Evolutionary conservation across 2,888 invertebrate species (phyloP).

Genomic region (Eupithecia tripunctaria): DNA sequence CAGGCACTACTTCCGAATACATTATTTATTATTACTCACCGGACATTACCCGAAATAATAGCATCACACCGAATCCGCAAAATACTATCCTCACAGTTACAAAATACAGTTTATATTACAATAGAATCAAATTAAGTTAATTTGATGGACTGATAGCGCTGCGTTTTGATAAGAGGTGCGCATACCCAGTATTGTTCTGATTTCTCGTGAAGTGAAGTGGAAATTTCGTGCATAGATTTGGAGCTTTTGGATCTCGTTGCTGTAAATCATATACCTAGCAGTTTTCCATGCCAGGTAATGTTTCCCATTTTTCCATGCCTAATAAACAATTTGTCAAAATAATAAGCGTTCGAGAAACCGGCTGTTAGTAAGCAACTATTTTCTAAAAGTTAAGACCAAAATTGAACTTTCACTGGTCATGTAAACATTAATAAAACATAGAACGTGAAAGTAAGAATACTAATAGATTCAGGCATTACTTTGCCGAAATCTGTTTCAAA

Average conservation of each 20-base stretch:
- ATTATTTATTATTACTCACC: too few relatives aligned
- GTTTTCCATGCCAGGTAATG: background rate
- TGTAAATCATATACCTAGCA: background rate
- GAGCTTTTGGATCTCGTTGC: background rate
- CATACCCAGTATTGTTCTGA: background rate
- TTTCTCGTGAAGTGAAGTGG: background rate
- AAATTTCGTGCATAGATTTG: background rate
- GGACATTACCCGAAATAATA: constrained; percentile 14
- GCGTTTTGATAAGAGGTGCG: constrained; percentile 3
- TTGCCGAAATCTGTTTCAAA: background rate
- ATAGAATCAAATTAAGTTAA: background rate
- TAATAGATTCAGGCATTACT: background rate
- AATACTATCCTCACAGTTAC: background rate
- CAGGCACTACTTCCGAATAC: constrained; percentile 34
- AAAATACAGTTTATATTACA: background rate
- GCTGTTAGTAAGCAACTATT: background rate
- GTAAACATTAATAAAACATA: constrained; percentile 20
- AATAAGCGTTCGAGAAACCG: too few relatives aligned
- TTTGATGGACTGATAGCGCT: background rate
- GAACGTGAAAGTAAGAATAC: constrained; percentile 31
- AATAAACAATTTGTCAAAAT: too few relatives aligned
- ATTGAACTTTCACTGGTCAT: constrained; percentile 25
- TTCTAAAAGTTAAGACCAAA: constrained; percentile 18
- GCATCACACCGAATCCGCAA: too few relatives aligned
- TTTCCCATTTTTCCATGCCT: too few relatives aligned